Conservation (phyloP, 2,113 vertebrate genomes). For the Amphilophus citrinellus region DNA sequence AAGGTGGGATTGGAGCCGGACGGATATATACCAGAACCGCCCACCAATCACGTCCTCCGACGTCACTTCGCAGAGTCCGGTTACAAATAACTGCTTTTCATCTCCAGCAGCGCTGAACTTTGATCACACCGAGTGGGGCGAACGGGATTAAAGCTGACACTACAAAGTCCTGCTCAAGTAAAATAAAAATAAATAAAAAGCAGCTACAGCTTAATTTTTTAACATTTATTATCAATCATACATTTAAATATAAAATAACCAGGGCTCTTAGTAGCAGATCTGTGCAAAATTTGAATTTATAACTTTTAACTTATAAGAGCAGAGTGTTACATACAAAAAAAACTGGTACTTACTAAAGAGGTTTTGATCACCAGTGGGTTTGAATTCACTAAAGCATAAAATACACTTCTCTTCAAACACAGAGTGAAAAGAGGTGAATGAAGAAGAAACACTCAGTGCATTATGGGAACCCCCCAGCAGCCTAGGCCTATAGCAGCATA, state of each 20-base stretch:
- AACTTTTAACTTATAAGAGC: neutral
- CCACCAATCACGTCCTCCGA: constrained; percentile 84
- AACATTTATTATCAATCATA: neutral
- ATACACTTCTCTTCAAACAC: neutral
- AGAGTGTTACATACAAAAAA: neutral
- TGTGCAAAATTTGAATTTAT: neutral
- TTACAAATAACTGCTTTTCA: constrained; percentile 60
- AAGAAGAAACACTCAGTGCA: too few relatives aligned
- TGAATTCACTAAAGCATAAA: neutral
- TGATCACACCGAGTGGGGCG: neutral
- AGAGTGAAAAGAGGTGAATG: too few relatives aligned
- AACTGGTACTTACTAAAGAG: neutral
- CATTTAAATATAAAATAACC: neutral
- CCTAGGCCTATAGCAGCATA: too few relatives aligned
- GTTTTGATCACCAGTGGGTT: neutral
- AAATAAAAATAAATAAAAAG: neutral
- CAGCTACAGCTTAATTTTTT: too few relatives aligned
- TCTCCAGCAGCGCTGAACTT: neutral
- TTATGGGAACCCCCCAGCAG: too few relatives aligned
- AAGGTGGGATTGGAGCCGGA: constrained; percentile 80
- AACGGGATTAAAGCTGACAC: neutral
- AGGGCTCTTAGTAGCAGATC: neutral
- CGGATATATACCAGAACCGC: constrained; percentile 84
- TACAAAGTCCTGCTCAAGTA: neutral
- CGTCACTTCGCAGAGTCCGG: constrained; percentile 81